A percentile compares a stretch with the other conserved stretches of the same genome.
phyloP scores from a whole-genome alignment of 37 sponge, comb jelly and placozoan species.

The Haliclona indistincta region DNA sequence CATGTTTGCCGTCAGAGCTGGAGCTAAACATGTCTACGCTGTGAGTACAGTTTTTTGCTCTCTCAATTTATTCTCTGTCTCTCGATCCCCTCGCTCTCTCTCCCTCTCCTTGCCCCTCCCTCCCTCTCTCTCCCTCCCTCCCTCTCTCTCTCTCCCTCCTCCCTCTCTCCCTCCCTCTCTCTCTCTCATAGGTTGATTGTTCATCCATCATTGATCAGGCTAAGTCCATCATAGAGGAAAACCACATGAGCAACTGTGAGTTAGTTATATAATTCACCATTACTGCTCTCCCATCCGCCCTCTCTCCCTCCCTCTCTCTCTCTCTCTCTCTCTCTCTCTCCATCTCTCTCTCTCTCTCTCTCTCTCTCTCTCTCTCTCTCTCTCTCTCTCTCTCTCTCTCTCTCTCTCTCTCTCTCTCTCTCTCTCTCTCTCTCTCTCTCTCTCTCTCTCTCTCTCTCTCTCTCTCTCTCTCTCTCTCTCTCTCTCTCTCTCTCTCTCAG shows the following conservation, averaged over 20 bases:
- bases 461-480: background rate
- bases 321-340: too few relatives aligned
- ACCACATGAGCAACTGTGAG: conserved; percentile 49
- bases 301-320: background rate
- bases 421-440: background rate
- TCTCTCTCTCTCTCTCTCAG: conserved; percentile 9
- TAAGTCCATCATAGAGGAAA: conserved; percentile 75
- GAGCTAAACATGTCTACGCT: conserved; percentile 89
- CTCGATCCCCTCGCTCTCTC: too few relatives aligned
- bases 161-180: background rate
- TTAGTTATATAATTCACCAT: too few relatives aligned
- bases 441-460: conserved; percentile 1
- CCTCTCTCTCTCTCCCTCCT: too few relatives aligned
- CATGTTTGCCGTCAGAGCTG: conserved; percentile 92
- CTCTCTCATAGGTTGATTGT: conserved; percentile 71
- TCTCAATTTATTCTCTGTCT: background rate
- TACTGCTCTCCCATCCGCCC: too few relatives aligned
- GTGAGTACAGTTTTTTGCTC: conserved; percentile 35
- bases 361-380: background rate
- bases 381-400: conserved; percentile 1
- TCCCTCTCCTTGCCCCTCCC: too few relatives aligned
- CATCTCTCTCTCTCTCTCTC: background rate
- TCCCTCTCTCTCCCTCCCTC: background rate
- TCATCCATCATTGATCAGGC: conserved; percentile 88
- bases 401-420: background rate